Evolutionary conservation across 2,888 invertebrate species (phyloP).

Genomic region (Crossocerus cetratus): DNA sequence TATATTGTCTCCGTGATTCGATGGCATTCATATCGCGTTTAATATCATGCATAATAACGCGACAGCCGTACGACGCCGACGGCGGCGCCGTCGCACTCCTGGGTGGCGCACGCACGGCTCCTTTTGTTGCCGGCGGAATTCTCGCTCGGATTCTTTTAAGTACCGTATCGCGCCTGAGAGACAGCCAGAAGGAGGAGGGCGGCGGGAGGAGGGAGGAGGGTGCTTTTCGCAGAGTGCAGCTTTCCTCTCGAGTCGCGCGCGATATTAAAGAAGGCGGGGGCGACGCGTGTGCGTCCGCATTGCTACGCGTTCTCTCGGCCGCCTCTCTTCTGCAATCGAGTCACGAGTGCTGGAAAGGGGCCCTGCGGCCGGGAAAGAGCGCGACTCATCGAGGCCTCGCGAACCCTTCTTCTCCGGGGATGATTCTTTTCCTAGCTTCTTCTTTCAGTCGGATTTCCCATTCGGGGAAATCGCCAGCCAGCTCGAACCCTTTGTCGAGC

Average conservation of each 20-base stretch:
- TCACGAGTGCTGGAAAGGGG: conserved; percentile 13
- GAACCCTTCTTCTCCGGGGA: conserved; percentile 4
- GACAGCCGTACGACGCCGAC: too few relatives aligned
- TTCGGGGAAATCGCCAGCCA: conserved; percentile 57
- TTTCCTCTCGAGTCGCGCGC: not conserved
- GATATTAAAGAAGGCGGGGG: not conserved
- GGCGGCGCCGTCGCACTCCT: too few relatives aligned
- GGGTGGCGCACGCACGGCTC: too few relatives aligned
- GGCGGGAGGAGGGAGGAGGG: too few relatives aligned
- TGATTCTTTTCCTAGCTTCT: conserved; percentile 2
- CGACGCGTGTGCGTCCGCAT: too few relatives aligned
- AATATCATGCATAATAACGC: too few relatives aligned
- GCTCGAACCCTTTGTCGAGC: conserved; percentile 58
- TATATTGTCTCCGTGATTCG: too few relatives aligned
- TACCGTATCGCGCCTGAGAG: too few relatives aligned
- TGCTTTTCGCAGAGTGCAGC: not conserved
- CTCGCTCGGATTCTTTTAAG: conserved; percentile 2
- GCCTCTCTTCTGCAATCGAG: conserved; percentile 5
- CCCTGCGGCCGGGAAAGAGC: conserved; percentile 29
- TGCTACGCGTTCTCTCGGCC: not conserved
- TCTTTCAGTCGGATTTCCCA: conserved; percentile 2
- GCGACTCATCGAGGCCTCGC: conserved; percentile 3
- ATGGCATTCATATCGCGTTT: too few relatives aligned
- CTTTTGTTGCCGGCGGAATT: too few relatives aligned
- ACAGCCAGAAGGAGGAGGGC: too few relatives aligned